A percentile compares a stretch with the other conserved stretches of the same genome.
These are phyloP conservation scores for Delichon dasypus DNA, from an alignment of 2,797 vertebrate genomes.

Conservation along the genomic window DNA sequence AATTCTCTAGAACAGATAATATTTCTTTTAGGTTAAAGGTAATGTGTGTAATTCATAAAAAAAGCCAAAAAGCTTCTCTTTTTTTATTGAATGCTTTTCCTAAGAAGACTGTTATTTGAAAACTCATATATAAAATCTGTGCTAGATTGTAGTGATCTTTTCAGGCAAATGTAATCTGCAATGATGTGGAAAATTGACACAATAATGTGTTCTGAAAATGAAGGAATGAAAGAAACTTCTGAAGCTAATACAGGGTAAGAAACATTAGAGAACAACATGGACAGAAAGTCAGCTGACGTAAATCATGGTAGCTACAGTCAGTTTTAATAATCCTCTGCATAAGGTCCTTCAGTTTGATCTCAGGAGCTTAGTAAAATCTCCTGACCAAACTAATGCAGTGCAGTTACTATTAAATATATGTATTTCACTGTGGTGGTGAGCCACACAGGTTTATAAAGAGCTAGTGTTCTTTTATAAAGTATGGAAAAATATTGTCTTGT, in stretches of 20 bases:
- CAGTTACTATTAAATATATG: not conserved
- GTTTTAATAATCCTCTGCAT: not conserved
- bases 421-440: not conserved
- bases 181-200: not conserved
- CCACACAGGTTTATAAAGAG: not conserved
- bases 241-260: not conserved
- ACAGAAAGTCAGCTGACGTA: not conserved
- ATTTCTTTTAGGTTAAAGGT: not conserved
- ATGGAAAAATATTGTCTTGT: not conserved
- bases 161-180: conserved; percentile 9
- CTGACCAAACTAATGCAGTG: not conserved
- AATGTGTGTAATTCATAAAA: not conserved
- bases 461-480: not conserved
- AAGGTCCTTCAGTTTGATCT: conserved; percentile 20
- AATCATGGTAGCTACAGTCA: not conserved
- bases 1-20: not conserved
- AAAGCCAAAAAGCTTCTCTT: not conserved
- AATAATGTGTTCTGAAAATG: not conserved
- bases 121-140: not conserved
- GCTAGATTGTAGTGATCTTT: not conserved
- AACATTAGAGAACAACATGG: conserved; percentile 2
- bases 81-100: not conserved
- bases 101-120: conserved; percentile 14
- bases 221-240: not conserved
- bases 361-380: conserved; percentile 40